Base-by-base conservation (phyloP, 2,797 vertebrate genomes). In the Enteromius afrohamiltoni region DNA sequence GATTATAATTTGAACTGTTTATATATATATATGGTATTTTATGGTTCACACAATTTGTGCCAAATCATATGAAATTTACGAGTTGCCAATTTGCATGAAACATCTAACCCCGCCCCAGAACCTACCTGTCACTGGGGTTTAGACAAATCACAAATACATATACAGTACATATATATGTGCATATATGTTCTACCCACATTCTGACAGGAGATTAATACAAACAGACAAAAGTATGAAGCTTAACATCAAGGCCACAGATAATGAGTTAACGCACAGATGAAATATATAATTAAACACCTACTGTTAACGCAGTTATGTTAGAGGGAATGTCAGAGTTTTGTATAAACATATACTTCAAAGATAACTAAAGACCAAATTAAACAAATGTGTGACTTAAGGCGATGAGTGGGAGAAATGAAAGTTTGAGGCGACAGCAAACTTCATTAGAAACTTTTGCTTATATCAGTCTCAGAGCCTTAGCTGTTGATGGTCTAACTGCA, bases 251-350 rank as follows among this genome's bases (percentile, higher is more conserved):
- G 64, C 3, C 64, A 68, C 31, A 19, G 42, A 65, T 74, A 51
- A 82, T 73, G 80, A 74, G 69, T 64, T 75, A n/a, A 51, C 37
- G 9, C 1, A 17, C 19, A 58, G 71, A 77, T 45, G 1, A 69
- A 68, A 29, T 40, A 74, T 65, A 47, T 77, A 76, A 77, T 77
- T 77, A 77, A 77, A 75, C 73, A 68, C 37, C 34, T 47, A 83
- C 49, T 31, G 26, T 64, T 67, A 77, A 77, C n/a, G 14, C 49
- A 58, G 10, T 69, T 34, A 58, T 47, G 26, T 19, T 83, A 65
- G 37, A 58, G 49, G 67, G 64, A 77, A 67, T 80, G 53, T 60
- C 67, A 80, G 23, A 19, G 21, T 49, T 81, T 73, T 62, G 31
- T 49, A 47, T 58, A 76, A 85, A 75, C 84, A 65, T 42, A 29